Evolutionary conservation across 1,140 invertebrate genomes (phyloP).

Genomic region (Drosophila ficusphila): DNA sequence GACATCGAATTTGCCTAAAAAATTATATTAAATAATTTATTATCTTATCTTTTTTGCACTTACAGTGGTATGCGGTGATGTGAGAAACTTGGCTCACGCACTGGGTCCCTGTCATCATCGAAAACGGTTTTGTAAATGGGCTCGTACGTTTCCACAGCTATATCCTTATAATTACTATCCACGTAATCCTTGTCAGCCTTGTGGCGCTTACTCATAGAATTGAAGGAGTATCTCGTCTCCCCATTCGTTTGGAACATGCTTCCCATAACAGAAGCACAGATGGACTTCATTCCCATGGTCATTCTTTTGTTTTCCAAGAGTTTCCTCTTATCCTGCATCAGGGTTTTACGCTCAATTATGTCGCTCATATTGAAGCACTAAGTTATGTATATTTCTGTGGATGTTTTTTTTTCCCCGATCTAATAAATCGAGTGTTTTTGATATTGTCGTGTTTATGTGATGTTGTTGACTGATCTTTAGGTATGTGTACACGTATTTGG

Average conservation of each 20-base stretch:
- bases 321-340: slow-evolving; percentile 7
- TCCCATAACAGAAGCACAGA: neutral
- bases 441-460: no score
- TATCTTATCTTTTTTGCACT: neutral
- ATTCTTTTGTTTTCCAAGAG: neutral
- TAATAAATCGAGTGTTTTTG: no score
- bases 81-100: slow-evolving; percentile 5
- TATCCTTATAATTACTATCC: neutral
- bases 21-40: neutral
- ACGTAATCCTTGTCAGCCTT: neutral
- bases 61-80: slow-evolving; percentile 32
- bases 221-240: neutral
- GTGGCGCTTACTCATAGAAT: neutral
- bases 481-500: neutral
- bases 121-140: slow-evolving; percentile 1
- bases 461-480: neutral
- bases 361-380: neutral
- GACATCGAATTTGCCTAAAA: slow-evolving; percentile 26
- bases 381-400: neutral
- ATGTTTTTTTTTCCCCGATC: neutral
- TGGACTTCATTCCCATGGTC: slow-evolving; percentile 13
- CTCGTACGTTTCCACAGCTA: fast-evolving
- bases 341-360: neutral
- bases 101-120: neutral
- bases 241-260: neutral